Evolutionary conservation across 2,797 vertebrate genomes (phyloP).

Genomic region (Prunella strophiata): DNA sequence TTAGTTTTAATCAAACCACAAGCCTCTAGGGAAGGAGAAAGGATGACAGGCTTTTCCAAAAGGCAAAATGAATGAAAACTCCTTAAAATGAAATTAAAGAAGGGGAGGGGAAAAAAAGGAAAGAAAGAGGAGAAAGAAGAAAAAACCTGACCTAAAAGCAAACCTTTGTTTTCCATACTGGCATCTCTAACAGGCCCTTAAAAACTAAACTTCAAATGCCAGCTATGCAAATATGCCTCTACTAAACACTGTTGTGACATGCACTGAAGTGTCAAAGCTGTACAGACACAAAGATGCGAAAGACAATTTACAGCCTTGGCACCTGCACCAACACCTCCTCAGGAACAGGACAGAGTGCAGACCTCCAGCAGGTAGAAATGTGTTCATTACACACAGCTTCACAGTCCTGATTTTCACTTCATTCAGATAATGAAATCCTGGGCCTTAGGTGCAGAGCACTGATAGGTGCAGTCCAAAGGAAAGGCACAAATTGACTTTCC

Average conservation of each 20-base stretch:
- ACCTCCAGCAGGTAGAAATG: neutral
- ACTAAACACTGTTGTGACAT: neutral
- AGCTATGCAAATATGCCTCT: neutral
- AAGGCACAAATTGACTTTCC: neutral
- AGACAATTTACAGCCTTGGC: neutral
- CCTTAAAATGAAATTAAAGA: neutral
- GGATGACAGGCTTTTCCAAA: neutral
- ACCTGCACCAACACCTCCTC: neutral
- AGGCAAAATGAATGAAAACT: neutral
- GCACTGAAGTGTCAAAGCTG: neutral
- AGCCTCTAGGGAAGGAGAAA: neutral
- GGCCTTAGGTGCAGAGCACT: neutral
- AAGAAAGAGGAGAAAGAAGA: neutral
- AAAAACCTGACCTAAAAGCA: neutral
- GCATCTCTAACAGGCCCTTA: neutral
- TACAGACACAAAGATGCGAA: neutral
- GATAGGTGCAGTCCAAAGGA: neutral
- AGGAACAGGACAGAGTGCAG: neutral
- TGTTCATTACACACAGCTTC: neutral
- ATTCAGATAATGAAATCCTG: neutral
- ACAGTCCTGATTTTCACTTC: neutral
- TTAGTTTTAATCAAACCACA: constrained; percentile 26
- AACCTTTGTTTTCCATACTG: neutral
- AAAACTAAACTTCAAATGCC: neutral
- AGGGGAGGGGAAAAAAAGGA: no score